Base-by-base conservation (phyloP, 2,888 invertebrate genomes). In the Eupithecia abbreviata region DNA sequence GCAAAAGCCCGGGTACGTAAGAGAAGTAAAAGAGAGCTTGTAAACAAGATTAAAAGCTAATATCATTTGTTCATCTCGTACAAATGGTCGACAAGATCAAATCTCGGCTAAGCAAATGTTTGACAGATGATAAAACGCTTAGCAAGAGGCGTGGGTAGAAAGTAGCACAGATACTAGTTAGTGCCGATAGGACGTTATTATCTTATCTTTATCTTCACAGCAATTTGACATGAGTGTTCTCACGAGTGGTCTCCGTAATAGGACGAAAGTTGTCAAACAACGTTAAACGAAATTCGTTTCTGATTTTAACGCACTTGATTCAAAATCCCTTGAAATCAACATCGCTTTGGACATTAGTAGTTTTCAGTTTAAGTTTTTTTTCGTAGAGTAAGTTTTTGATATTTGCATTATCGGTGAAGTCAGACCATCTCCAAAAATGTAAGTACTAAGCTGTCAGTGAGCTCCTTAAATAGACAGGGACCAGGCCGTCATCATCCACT, bases 41-140 rank as follows among this genome's bases (percentile, higher is more conserved):
- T 81, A 81, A 83, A 69, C 68, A 72, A 69, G 79, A 86, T 84
- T 82, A 83, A 80, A 79, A 78, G 74, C 78, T 80, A 79, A 82
- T 85, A 85, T 84, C 81, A 82, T 88, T 84, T 84, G 82, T 81
- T 83, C 79, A 84, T 80, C 83, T 80, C 83, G 81, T 78, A 82
- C 80, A 83, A 84, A 84, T 84, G 85, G 80, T 84, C 82, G 83
- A 81, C 81, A 76, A 82, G 79, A 84, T 83, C 84, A 88, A 92
- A 93, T 93, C 91, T 91, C 90, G 90, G 91, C 83, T 90, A 89
- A 85, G 88, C 84, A 91, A 93, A 93, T 91, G 88, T 92, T 92
- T 91, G 88, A 84, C 86, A 85, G 84, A 76, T 86, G 91, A 92
- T 91, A 92, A 91, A 89, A 87, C 84, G 84, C 85, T 88, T 85